Percentiles rank a stretch among this genome's conserved stretches.
Conservation (phyloP, 2,888 invertebrate species). For the Aproaerema taeniolella region DNA sequence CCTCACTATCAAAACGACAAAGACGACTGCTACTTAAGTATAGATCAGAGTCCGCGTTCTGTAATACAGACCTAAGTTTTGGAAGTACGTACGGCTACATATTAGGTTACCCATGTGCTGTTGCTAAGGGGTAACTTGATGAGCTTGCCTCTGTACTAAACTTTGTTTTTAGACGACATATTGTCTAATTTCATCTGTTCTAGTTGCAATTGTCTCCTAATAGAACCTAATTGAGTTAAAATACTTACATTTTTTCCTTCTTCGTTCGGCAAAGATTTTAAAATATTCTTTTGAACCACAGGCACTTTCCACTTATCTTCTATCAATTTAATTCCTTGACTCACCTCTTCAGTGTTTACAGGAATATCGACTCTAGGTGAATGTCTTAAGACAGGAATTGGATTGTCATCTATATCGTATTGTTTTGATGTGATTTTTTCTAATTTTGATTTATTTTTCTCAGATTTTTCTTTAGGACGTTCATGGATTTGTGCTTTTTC, state of each 20-base stretch:
- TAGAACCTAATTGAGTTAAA: slow-evolving; percentile 82
- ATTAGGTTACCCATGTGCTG: too few species aligned
- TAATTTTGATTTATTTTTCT: slow-evolving; percentile 22
- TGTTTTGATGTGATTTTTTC: slow-evolving; percentile 23
- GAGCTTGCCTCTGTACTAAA: too few species aligned
- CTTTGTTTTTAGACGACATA: slow-evolving; percentile 41
- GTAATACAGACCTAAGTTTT: too few species aligned
- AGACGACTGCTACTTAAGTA: too few species aligned
- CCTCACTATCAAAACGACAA: too few species aligned
- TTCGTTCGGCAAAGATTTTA: slow-evolving; percentile 61
- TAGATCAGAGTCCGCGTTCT: too few species aligned
- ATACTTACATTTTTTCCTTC: slow-evolving; percentile 75
- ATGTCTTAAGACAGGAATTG: slow-evolving; percentile 80
- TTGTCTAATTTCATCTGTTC: slow-evolving; percentile 80
- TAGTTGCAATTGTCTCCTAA: slow-evolving; percentile 80
- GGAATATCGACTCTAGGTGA: slow-evolving; percentile 35
- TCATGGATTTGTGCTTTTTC: slow-evolving; percentile 41
- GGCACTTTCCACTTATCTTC: slow-evolving; percentile 78
- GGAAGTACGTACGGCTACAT: too few species aligned
- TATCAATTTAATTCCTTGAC: slow-evolving; percentile 57
- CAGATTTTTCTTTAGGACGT: slow-evolving; percentile 20
- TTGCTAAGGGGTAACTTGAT: too few species aligned
- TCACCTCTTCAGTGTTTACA: slow-evolving; percentile 26
- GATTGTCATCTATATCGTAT: slow-evolving; percentile 27
- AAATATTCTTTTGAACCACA: slow-evolving; percentile 79